Evolutionary conservation across 2,797 vertebrate species (phyloP).

Genomic region (Nothura maculosa): DNA sequence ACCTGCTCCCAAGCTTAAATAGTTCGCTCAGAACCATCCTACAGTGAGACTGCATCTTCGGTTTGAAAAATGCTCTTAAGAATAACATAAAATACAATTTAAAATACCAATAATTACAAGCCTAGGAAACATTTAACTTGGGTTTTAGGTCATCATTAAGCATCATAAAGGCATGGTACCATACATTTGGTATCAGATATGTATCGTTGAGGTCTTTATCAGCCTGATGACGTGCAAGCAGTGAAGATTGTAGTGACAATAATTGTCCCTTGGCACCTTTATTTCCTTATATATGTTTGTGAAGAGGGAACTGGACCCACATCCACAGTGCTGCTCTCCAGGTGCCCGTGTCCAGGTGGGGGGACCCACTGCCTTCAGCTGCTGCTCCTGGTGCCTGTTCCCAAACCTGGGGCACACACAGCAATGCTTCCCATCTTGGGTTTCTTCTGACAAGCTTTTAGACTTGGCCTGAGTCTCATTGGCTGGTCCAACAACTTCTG

Average conservation of each 20-base stretch:
- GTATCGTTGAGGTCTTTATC: not conserved
- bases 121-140: not conserved
- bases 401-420: not conserved
- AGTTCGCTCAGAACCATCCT: not conserved
- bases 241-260: too few relatives aligned
- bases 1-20: not conserved
- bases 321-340: not conserved
- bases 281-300: not conserved
- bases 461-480: too few relatives aligned
- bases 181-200: too few relatives aligned
- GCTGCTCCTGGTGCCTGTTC: not conserved
- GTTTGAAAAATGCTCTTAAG: not conserved
- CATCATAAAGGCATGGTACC: too few relatives aligned
- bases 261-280: too few relatives aligned
- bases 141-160: not conserved
- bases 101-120: not conserved
- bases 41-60: not conserved
- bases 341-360: not conserved
- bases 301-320: not conserved
- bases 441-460: not conserved
- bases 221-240: not conserved
- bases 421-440: not conserved
- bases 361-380: not conserved
- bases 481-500: too few relatives aligned
- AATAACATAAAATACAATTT: not conserved